Base-by-base conservation (phyloP, 1,140 invertebrate species). In the Hermetia illucens region DNA sequence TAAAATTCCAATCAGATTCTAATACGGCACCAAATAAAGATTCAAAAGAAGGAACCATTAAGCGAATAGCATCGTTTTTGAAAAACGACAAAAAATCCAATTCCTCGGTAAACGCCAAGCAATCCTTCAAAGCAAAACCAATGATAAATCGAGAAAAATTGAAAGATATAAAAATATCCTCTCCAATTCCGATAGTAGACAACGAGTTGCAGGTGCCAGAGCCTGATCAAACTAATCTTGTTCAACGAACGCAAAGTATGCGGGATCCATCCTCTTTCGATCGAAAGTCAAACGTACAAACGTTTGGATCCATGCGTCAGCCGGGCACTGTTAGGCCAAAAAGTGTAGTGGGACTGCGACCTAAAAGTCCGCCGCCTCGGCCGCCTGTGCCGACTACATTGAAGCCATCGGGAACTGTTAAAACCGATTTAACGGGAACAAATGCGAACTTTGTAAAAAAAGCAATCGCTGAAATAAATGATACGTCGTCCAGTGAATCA, bases 241-340 rank as follows among this genome's bases (percentile, higher is more conserved):
- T 85, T 0, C 72, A 77, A 53, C 64, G 83, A 33, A 72, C 81
- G 1, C 82, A 86, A 49, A 84, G 81, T 37, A 80, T 88, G 77
- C 63, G 82, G 36, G 69, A 68, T 25, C 53, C 53, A 10, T 72
- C 72, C 30, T 62, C 71, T 2, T 67, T 65, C 0, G 57, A 58
- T 39, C 35, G 45, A 1, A 62, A 61, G 27, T 71, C 75, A 0
- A 54, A 63, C 0, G 69, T 86, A n/a, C 78, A 79, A 17, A 75
- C 71, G 20, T 85, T 87, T 49, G 82, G 82, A 0, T 86, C 81
- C 0, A 85, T 86, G 79, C 58, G 81, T 21, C 71, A 79, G 25
- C 62, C 62, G 0, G 68, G 66, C 3, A 52, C 57, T 0, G 74
- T 75, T 12, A 65, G 84, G 32, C 83, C 83, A 0, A 66, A 76